Conservation (phyloP, 1,140 invertebrate species). For the Neodiprion virginianus region DNA sequence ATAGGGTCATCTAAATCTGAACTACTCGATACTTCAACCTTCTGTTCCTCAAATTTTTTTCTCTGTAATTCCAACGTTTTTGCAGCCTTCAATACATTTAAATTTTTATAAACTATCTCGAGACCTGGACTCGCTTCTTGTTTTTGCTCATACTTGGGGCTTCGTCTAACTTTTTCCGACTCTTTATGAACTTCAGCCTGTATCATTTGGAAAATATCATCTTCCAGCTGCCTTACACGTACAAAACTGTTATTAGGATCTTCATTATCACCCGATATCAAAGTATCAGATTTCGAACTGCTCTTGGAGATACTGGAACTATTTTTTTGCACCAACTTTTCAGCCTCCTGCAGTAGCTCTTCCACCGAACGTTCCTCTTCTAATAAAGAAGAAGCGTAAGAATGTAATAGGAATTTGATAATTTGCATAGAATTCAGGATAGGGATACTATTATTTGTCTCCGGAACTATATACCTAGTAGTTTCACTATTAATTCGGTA, state of each 20-base stretch:
- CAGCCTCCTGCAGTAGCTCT: conserved; percentile 55
- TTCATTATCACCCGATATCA: conserved; percentile 40
- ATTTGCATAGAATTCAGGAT: too few species aligned
- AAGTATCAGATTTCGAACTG: conserved; percentile 42
- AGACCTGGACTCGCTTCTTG: conserved; percentile 39
- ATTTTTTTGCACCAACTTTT: conserved; percentile 54
- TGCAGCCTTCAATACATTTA: conserved; percentile 31
- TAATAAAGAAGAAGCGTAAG: neutral
- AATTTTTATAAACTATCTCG: conserved; percentile 45
- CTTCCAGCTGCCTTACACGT: conserved; percentile 49
- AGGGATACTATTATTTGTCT: too few species aligned
- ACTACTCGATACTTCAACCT: conserved; percentile 52
- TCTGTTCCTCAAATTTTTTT: conserved; percentile 52
- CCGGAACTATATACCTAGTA: too few species aligned
- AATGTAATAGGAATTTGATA: too few species aligned
- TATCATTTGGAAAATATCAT: conserved; percentile 55
- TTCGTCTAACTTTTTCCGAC: conserved; percentile 46
- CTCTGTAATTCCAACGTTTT: conserved; percentile 48
- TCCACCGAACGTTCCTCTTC: conserved; percentile 56
- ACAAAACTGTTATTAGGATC: conserved; percentile 24
- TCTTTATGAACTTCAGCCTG: conserved; percentile 54
- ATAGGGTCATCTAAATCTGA: conserved; percentile 58
- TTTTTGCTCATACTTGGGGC: conserved; percentile 45
- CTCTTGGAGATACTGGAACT: conserved; percentile 48
- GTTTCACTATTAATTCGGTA: too few species aligned